Base-by-base conservation (phyloP, 1,140 invertebrate species). In the Drosophila kikkawai region DNA sequence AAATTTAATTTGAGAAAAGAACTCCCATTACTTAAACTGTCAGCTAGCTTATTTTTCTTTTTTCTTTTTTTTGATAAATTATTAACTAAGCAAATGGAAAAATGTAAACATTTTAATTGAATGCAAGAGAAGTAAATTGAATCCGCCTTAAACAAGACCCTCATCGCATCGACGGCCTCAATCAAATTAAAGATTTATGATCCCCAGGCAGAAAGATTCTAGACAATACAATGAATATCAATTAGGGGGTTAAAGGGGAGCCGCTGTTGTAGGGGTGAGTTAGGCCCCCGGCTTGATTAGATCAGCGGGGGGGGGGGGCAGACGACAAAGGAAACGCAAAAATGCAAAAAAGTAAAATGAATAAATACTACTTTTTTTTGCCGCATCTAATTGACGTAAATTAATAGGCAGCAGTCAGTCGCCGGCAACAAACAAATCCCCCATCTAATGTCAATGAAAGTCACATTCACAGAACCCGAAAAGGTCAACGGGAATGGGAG, bases 201-300 rank as follows among this genome's bases (percentile, higher is more conserved):
- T 76, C 74, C 71, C 70, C 70, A 48, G 9, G 50, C 36, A 22
- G 37, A 60, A 55, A 67, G 45, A 76, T 50, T 77, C 74, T 77
- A 77, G 63, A 48, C 55, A 68, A 77, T 58, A 77, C 75, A 77
- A 77, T 77, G 75, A 77, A 77, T 77, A 77, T 77, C 75, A 77
- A 77, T 77, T 77, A 77, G 75, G 48, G 22, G 68, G 44, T 22
- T 50, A 42, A 47, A 34, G 41, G 53, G 58, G 42, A 41, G 42
- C 19, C 6, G 12, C 51, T 22, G 7, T 22, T 36, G 39, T 11
- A 13, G 53, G 34, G 17, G 15, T 8, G 34, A 13, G 13, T 26
- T 71, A 44, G 65, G 48, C 39, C 53, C 37, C 44, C 53, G 11
- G 73, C 55, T 77, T 77, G 75, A 77, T 77, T 77, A 77, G 75